phyloP scores from a whole-genome alignment of 2,888 invertebrate species.

The Athetis lepigone region DNA sequence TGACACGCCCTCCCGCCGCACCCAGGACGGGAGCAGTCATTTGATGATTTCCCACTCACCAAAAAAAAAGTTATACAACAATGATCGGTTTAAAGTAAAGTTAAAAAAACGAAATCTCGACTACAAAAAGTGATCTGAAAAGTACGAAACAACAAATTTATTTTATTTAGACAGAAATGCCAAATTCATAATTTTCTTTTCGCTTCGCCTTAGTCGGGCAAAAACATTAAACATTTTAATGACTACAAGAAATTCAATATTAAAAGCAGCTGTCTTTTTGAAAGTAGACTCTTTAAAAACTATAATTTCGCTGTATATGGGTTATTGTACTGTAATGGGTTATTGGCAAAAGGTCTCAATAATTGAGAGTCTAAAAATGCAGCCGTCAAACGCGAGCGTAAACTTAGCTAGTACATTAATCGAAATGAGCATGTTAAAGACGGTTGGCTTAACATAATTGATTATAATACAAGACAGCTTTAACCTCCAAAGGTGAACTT shows the following conservation, averaged over 20 bases:
- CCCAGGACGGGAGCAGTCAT: no score
- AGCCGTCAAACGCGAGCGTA: constrained; percentile 29
- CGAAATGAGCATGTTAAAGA: constrained; percentile 26
- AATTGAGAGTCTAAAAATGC: constrained; percentile 20
- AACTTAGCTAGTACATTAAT: constrained; percentile 20
- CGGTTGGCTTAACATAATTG: constrained; percentile 47
- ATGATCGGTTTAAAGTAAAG: no score
- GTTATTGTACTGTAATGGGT: constrained; percentile 17
- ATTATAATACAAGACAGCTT: constrained; percentile 52
- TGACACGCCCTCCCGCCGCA: no score
- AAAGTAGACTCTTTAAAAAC: constrained; percentile 1
- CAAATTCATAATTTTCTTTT: no score
- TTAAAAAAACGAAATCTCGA: no score
- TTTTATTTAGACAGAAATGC: no score
- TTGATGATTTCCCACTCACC: no score
- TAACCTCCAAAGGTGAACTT: constrained; percentile 54
- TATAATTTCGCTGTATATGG: constrained; percentile 5
- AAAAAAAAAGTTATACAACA: no score
- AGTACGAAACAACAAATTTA: no score
- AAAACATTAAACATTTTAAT: constrained; percentile 1
- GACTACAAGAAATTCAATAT: neutral
- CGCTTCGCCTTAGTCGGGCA: no score
- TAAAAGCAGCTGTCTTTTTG: neutral
- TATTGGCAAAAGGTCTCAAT: constrained; percentile 12
- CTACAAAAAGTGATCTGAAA: no score